Conservation (phyloP, 92 coral and sea anemone genomes). For the Galaxea fascicularis region DNA sequence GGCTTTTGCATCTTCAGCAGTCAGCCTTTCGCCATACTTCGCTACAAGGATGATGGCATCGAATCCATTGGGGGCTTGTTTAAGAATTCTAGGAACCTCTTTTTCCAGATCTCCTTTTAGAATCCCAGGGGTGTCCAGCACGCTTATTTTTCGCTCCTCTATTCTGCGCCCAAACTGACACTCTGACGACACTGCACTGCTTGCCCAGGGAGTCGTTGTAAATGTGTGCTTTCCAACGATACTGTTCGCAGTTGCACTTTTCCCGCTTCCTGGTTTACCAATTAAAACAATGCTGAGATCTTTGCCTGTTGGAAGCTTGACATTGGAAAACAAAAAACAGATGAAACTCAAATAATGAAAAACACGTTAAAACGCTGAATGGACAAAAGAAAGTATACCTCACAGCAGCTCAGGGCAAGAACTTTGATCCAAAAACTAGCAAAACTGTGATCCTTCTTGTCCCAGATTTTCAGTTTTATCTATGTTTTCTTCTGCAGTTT, state of each 20-base stretch:
- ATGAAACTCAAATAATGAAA: too few species aligned
- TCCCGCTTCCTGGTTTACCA: conserved; percentile 11
- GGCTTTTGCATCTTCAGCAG: not conserved
- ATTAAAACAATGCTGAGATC: not conserved
- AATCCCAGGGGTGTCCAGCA: not conserved
- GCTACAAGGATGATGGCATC: conserved; percentile 30
- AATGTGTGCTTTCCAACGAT: not conserved
- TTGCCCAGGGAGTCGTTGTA: conserved; percentile 1
- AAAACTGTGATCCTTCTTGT: too few species aligned
- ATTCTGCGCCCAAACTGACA: not conserved
- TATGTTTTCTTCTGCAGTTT: too few species aligned
- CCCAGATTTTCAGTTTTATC: too few species aligned
- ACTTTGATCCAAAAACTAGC: too few species aligned
- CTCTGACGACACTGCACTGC: not conserved
- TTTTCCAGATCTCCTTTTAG: not conserved
- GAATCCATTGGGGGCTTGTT: not conserved
- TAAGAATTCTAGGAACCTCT: conserved; percentile 1
- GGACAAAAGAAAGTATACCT: too few species aligned
- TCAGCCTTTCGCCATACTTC: conserved; percentile 3
- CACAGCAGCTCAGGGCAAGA: too few species aligned
- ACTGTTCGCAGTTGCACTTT: conserved; percentile 26
- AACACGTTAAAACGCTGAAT: not conserved
- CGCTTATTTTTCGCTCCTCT: conserved; percentile 2
- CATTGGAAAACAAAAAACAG: not conserved
- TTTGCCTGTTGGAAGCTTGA: conserved; percentile 20